Evolutionary conservation across 2,113 vertebrate species (phyloP).

Genomic region (Stercorarius parasiticus): DNA sequence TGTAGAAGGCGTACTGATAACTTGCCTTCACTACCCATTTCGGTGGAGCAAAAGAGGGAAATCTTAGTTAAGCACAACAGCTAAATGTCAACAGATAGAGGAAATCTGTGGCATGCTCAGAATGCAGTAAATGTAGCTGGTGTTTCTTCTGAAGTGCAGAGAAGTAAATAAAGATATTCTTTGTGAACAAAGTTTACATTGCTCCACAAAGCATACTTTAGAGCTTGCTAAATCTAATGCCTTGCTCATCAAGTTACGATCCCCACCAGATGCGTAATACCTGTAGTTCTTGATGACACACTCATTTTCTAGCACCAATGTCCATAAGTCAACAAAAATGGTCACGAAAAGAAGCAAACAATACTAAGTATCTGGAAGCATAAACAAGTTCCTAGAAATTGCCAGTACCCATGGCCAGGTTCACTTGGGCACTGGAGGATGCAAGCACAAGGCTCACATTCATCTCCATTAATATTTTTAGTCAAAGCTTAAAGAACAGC

Average conservation of each 20-base stretch:
- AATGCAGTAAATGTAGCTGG: background rate
- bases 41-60: background rate
- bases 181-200: background rate
- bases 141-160: background rate
- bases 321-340: background rate
- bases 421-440: background rate
- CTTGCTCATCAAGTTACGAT: background rate
- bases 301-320: background rate
- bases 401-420: background rate
- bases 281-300: background rate
- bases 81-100: background rate
- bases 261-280: background rate
- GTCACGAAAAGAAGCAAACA: background rate
- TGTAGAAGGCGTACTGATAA: background rate
- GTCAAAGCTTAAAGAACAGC: background rate
- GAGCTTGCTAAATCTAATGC: background rate
- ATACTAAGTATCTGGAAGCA: background rate
- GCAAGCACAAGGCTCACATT: background rate
- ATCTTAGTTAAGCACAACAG: background rate
- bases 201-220: background rate
- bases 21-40: background rate
- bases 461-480: background rate
- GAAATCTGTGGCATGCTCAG: background rate
- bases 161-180: background rate
- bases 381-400: background rate